Evolutionary conservation across 2,797 vertebrate species (phyloP).

Genomic region (Lepus oiostolus): DNA sequence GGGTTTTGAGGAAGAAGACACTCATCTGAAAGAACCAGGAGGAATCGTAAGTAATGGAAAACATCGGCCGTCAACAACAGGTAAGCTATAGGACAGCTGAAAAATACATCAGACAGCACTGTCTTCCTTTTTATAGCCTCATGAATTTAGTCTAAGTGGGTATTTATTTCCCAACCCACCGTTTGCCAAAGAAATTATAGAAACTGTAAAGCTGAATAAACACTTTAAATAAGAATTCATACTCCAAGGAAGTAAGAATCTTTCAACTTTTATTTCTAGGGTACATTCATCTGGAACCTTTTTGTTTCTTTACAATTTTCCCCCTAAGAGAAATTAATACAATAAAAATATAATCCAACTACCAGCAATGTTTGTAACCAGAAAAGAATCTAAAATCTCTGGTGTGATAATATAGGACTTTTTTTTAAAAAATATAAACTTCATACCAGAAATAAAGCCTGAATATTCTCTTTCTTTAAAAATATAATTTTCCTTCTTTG

Average conservation of each 20-base stretch:
- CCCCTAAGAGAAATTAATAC: conserved; percentile 85
- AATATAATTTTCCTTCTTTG: conserved; percentile 84
- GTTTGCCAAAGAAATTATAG: conserved; percentile 37
- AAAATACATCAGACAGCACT: background rate
- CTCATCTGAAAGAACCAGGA: background rate
- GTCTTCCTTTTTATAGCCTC: background rate
- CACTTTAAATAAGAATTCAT: conserved; percentile 84
- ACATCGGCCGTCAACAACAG: background rate
- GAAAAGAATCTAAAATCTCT: conserved; percentile 84
- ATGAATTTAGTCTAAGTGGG: background rate
- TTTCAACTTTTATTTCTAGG: conserved; percentile 85
- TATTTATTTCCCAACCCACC: conserved; percentile 53
- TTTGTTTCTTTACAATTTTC: conserved; percentile 84
- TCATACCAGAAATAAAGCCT: conserved; percentile 86
- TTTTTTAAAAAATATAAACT: conserved; percentile 84
- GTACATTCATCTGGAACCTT: conserved; percentile 84
- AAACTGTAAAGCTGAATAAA: conserved; percentile 63
- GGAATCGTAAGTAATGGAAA: background rate
- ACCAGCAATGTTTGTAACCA: conserved; percentile 82
- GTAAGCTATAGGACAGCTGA: background rate
- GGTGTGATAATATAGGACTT: conserved; percentile 83
- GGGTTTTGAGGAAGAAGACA: conserved; percentile 3
- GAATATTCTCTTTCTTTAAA: conserved; percentile 86
- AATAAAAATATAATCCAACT: conserved; percentile 86
- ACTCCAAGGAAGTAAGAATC: conserved; percentile 84